Evolutionary conservation across 2,797 vertebrate species (phyloP).

Genomic region (Halcyon chelicuti): DNA sequence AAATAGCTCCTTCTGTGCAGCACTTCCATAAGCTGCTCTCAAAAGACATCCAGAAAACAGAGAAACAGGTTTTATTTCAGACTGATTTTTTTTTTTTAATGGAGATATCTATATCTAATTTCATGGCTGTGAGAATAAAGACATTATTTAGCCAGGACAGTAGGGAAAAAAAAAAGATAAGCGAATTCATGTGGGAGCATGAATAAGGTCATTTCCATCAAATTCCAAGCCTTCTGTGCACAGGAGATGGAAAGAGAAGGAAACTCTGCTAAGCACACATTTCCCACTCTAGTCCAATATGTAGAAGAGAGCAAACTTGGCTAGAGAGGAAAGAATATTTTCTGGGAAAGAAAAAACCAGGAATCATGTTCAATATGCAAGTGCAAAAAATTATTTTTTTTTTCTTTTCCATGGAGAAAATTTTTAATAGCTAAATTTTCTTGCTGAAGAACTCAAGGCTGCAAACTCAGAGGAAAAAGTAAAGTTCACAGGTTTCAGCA

Average conservation of each 20-base stretch:
- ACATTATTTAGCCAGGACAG: background rate
- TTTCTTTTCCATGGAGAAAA: background rate
- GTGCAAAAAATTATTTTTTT: background rate
- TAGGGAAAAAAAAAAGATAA: background rate
- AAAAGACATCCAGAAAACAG: background rate
- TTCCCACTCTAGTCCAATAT: background rate
- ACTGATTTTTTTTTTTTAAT: background rate
- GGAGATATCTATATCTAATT: background rate
- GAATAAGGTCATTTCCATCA: background rate
- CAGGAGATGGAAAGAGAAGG: background rate
- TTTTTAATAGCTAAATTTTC: background rate
- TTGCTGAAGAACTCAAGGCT: background rate
- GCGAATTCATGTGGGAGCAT: background rate
- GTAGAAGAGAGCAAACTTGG: background rate
- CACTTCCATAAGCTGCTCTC: fast-evolving
- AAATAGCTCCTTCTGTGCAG: background rate
- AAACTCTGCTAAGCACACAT: background rate
- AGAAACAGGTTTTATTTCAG: background rate
- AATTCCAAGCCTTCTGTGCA: background rate
- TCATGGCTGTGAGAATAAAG: background rate
- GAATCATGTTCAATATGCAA: background rate
- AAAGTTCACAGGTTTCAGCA: background rate
- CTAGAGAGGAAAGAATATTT: background rate
- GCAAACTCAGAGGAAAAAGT: background rate
- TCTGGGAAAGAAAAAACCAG: background rate